These are phyloP conservation scores for Macrotrachela quadricornifera DNA, from an alignment of 1,140 invertebrate genomes.

Conservation along the genomic window DNA sequence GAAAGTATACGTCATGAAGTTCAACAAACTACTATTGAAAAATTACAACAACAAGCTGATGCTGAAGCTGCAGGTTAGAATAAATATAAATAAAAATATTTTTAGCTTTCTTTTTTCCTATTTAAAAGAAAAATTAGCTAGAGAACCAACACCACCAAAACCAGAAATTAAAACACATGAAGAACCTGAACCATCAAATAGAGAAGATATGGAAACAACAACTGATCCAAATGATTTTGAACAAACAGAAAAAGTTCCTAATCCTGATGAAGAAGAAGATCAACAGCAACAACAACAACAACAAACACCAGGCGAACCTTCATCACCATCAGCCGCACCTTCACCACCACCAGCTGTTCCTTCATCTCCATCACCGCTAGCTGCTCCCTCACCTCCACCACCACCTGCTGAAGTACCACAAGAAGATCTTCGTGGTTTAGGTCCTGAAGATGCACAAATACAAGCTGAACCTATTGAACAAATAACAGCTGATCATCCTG, in stretches of 20 bases:
- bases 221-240: conserved; percentile 13
- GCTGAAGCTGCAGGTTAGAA: too few species aligned
- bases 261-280: conserved; percentile 16
- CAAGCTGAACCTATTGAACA: background rate
- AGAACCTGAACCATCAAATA: conserved; percentile 1
- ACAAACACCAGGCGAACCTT: background rate
- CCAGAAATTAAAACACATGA: background rate
- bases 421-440: background rate
- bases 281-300: background rate
- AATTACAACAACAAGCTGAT: too few species aligned
- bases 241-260: conserved; percentile 15
- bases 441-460: background rate
- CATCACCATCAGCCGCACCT: background rate
- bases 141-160: background rate
- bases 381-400: background rate
- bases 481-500: background rate
- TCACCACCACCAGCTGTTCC: too few species aligned
- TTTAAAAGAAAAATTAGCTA: background rate
- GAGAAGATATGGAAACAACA: background rate
- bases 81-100: too few species aligned
- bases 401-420: background rate
- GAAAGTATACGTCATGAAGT: too few species aligned
- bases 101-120: too few species aligned
- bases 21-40: too few species aligned
- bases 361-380: too few species aligned